Conservation (phyloP, 1,140 invertebrate genomes). For the Caenorhabditis latens region DNA sequence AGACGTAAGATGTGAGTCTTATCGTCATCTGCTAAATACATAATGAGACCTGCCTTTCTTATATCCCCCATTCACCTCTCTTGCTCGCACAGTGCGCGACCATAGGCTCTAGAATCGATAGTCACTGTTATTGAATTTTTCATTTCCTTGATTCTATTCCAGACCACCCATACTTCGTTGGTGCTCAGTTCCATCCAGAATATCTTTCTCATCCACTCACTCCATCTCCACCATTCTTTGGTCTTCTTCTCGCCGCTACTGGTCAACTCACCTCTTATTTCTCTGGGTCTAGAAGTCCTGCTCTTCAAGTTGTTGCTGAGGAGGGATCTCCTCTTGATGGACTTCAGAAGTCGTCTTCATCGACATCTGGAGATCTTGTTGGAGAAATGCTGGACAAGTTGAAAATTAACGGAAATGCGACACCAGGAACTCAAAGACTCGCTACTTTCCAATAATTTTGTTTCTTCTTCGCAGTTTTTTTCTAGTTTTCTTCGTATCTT, state of each 20-base stretch:
- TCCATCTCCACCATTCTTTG: slow-evolving; percentile 94
- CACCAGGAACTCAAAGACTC: slow-evolving; percentile 8
- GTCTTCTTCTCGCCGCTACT: slow-evolving; percentile 89
- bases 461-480: background rate
- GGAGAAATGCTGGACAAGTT: slow-evolving; percentile 30
- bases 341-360: background rate
- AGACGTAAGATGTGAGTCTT: no score
- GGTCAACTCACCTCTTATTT: slow-evolving; percentile 78
- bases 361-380: background rate
- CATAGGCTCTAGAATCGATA: no score
- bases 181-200: slow-evolving; percentile 97
- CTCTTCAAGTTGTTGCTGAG: slow-evolving; percentile 37
- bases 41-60: no score
- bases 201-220: slow-evolving; percentile 92
- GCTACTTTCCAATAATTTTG: slow-evolving; percentile 36
- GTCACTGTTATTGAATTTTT: no score
- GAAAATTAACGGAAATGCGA: slow-evolving; percentile 37
- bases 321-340: background rate
- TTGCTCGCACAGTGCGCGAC: background rate
- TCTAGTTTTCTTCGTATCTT: background rate
- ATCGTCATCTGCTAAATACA: no score
- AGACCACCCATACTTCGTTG: slow-evolving; percentile 92
- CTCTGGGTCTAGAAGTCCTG: slow-evolving; percentile 40
- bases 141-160: slow-evolving; percentile 58
- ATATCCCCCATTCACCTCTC: background rate